phyloP scores from a whole-genome alignment of 2,797 vertebrate species.

The Hydrophis major region DNA sequence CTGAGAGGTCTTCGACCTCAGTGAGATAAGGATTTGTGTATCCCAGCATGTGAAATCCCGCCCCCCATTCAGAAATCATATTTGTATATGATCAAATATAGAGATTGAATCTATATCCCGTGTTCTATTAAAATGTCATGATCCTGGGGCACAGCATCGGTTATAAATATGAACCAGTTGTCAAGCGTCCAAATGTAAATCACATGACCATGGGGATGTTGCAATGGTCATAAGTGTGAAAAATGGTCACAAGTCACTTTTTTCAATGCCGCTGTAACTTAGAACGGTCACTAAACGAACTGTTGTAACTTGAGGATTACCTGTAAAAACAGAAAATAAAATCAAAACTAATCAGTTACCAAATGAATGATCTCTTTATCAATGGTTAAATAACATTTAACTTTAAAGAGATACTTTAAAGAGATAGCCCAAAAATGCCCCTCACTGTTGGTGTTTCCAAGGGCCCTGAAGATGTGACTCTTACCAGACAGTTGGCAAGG shows the following conservation, averaged over 20 bases:
- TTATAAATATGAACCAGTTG: too few relatives aligned
- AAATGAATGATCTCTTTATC: neutral
- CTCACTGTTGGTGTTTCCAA: neutral
- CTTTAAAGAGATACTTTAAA: too few relatives aligned
- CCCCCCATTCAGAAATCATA: neutral
- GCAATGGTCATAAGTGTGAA: too few relatives aligned
- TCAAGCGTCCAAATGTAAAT: too few relatives aligned
- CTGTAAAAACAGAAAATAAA: neutral
- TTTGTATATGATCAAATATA: neutral
- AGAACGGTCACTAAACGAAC: too few relatives aligned
- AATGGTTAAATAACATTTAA: neutral
- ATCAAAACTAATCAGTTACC: neutral
- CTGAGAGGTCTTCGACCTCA: too few relatives aligned
- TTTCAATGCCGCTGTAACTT: too few relatives aligned
- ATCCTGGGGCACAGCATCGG: rapidly evolving
- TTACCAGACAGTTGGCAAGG: neutral
- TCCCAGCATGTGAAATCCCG: neutral
- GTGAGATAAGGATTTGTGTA: neutral
- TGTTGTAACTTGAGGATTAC: too few relatives aligned
- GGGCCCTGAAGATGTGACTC: neutral
- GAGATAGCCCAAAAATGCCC: neutral
- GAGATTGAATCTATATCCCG: neutral
- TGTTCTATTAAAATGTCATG: neutral
- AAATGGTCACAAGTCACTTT: too few relatives aligned
- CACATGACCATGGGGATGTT: too few relatives aligned